Evolutionary conservation across 2,113 vertebrate species (phyloP).

Genomic region (Cheirogaleus medius): DNA sequence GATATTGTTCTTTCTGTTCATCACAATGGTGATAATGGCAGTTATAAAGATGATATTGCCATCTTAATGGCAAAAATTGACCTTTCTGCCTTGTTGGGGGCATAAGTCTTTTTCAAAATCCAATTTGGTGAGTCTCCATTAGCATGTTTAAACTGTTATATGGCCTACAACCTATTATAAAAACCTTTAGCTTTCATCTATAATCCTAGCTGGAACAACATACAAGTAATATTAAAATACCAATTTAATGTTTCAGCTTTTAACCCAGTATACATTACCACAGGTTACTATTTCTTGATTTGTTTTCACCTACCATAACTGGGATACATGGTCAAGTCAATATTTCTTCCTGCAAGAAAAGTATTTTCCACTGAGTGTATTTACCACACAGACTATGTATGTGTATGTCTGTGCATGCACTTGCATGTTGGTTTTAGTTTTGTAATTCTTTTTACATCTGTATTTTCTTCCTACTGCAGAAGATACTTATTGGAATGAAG

Average conservation of each 20-base stretch:
- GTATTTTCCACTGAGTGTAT: neutral
- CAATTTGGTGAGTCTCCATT: neutral
- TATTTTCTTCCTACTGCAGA: constrained; percentile 61
- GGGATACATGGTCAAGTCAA: neutral
- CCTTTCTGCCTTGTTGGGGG: neutral
- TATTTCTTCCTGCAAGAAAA: neutral
- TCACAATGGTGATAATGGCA: neutral
- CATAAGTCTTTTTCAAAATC: neutral
- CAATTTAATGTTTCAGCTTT: neutral
- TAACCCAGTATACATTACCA: neutral
- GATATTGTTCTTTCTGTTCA: neutral
- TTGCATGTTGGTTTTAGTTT: constrained; percentile 49
- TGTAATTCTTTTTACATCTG: constrained; percentile 12
- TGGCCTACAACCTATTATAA: neutral
- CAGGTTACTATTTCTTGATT: neutral
- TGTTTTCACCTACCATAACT: neutral
- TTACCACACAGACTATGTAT: neutral
- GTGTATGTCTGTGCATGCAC: neutral
- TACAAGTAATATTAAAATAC: neutral
- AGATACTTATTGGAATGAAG: constrained; percentile 71
- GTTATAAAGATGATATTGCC: neutral
- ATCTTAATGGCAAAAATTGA: neutral
- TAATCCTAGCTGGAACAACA: neutral
- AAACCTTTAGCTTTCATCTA: neutral
- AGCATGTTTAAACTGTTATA: neutral